Evolutionary conservation across 2,113 vertebrate species (phyloP), one percentile per base, ranked within the genome.

Genomic region (Daphoenositta chrysoptera): DNA sequence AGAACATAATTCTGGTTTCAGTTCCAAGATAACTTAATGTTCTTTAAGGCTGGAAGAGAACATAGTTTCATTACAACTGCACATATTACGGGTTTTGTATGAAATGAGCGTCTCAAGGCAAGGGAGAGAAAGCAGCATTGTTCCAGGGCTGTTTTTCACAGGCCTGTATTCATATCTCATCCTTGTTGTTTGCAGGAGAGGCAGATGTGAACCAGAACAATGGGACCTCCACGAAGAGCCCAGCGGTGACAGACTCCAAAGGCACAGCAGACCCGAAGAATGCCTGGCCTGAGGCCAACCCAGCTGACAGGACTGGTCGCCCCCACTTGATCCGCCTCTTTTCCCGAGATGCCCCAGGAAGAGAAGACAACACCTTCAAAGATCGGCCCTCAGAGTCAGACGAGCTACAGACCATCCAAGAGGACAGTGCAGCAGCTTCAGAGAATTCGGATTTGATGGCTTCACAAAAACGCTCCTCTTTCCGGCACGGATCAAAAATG

Each of bases 301-400:
- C 98, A 98, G 98, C 98, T 98, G 98, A 99, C 98, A 97, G 98
- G 37, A 96, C 97, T 80, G 96, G 98, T 98, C 99, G 99, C 99
- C 99, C 99, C 98, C 99, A 99, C 98, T 98, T 99, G 98, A 97
- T 97, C 99, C 99, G 99, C 99, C 99, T 99, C 98, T 99, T 99
- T 98, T 99, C 99, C 98, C 99, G 99, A 98, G 99, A 99, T 99
- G 99, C 99, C 95, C 99, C 99, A 89, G 99, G 99, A 56, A 98
- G 99, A 87, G 99, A 99, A 97, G 99, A 99, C 99, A 99, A 99
- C 99, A 99, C 99, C 99, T 99, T 99, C 99, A 99, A 99, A 99
- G 99, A 99, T 92, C 98, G 99, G 98, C 98, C 99, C 97, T 99
- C 99, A 0, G 99, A 99, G 98, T 99, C 99, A 79, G 99, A 99